phyloP scores from a whole-genome alignment of 2,113 vertebrate species.

The Falco punctatus region DNA sequence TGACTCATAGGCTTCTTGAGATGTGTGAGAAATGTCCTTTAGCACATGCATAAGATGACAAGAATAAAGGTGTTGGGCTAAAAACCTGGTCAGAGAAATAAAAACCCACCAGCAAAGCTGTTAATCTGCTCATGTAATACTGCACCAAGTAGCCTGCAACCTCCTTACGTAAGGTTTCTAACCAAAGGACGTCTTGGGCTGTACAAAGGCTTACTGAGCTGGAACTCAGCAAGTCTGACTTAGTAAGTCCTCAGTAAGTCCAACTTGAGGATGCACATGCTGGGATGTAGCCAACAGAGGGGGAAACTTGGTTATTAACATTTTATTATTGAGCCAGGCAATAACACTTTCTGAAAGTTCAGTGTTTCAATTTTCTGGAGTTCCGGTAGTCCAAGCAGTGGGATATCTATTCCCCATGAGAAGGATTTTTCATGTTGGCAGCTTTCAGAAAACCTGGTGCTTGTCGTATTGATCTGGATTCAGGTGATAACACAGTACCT shows the following conservation, averaged over 20 bases:
- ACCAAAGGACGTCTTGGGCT: background rate
- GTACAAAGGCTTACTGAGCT: background rate
- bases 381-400: background rate
- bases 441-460: background rate
- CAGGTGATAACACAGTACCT: background rate
- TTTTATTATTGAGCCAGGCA: background rate
- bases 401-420: background rate
- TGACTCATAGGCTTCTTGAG: background rate
- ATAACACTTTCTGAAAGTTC: background rate
- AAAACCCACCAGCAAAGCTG: background rate
- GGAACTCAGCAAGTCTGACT: background rate
- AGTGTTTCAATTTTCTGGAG: background rate
- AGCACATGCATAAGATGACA: background rate
- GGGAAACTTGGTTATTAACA: background rate
- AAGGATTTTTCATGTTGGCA: background rate
- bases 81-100: background rate
- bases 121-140: background rate
- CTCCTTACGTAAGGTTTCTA: background rate
- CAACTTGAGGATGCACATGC: background rate
- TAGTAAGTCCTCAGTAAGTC: background rate
- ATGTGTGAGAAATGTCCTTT: background rate
- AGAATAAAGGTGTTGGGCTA: constrained; percentile 12
- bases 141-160: background rate
- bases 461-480: background rate
- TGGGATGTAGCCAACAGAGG: background rate